phyloP scores from a whole-genome alignment of 2,888 invertebrate genomes.

The Netelia virgata region DNA sequence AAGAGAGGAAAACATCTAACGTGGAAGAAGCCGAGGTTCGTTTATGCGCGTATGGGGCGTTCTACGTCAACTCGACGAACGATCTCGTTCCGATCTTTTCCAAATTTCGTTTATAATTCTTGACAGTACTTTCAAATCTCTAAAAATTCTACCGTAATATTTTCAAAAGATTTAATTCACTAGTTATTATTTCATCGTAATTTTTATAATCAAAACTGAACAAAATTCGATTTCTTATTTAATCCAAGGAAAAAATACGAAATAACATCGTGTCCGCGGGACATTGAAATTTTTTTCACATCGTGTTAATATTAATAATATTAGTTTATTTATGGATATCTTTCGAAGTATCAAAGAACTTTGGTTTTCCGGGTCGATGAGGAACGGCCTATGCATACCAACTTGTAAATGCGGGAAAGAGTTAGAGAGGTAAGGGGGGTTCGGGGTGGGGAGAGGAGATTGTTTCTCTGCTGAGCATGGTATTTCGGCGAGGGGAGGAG shows the following conservation, averaged over 20 bases:
- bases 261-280: too few relatives aligned
- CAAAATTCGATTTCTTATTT: too few relatives aligned
- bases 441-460: constrained; percentile 35
- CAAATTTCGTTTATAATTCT: too few relatives aligned
- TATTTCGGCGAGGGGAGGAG: constrained; percentile 62
- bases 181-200: too few relatives aligned
- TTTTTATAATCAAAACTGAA: too few relatives aligned
- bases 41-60: not conserved
- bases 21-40: not conserved
- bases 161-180: too few relatives aligned
- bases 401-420: not conserved
- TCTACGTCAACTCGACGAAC: not conserved
- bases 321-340: not conserved
- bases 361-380: not conserved
- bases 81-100: not conserved
- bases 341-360: not conserved
- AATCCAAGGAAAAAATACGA: too few relatives aligned
- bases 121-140: too few relatives aligned
- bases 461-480: constrained; percentile 54
- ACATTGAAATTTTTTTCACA: too few relatives aligned
- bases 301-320: too few relatives aligned
- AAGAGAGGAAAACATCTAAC: not conserved
- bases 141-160: too few relatives aligned
- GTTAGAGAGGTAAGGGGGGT: too few relatives aligned
- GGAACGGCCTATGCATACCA: constrained; percentile 2